Evolutionary conservation across 2,888 invertebrate species (phyloP), one percentile per base, ranked within the genome.

Genomic region (Aporophyla lueneburgensis): DNA sequence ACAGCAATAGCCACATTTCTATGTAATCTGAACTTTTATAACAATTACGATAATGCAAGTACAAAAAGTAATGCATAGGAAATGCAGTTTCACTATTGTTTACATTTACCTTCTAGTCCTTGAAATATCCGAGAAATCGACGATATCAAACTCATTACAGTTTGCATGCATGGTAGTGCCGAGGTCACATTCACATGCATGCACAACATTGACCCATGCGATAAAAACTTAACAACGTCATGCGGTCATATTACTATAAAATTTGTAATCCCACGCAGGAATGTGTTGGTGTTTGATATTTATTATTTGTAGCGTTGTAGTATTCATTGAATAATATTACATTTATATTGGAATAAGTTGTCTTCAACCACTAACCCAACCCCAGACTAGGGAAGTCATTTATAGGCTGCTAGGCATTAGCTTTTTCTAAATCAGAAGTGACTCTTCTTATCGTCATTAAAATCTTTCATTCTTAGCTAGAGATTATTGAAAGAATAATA

Each of bases 111-210:
- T 81, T 54, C 61, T 69, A 58, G 81, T 84, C 85, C 89, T 86
- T 89, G 87, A 88, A 87, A 83, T 72, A 71, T 78, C 78, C 76
- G 62, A 78, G 82, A 85, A 86, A 81, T 76, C 59, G 71, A 76
- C 74, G 76, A 72, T 85, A 86, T 81, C 76, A 81, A 78, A 76
- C 81, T 81, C 76, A 77, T 87, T 88, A 82, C 73, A 78, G 58
- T 79, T 84, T 72, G 84, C 86, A 84, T 88, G 87, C 87, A 87
- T 82, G 84, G 86, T 84, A 86, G 82, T 71, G 72, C 74, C 80
- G 83, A 89, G 88, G 88, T 85, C 85, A 75, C 87, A 82, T 88
- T 85, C 85, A 75, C 87, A 82, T 88, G 81, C 77, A 87, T 86
- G 84, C 87, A 85, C 79, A 81, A 76, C 80, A 88, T 82, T 77